Evolutionary conservation across 2,888 invertebrate genomes (phyloP), one percentile per base, ranked within the genome.

Genomic region (Drosophila recens): DNA sequence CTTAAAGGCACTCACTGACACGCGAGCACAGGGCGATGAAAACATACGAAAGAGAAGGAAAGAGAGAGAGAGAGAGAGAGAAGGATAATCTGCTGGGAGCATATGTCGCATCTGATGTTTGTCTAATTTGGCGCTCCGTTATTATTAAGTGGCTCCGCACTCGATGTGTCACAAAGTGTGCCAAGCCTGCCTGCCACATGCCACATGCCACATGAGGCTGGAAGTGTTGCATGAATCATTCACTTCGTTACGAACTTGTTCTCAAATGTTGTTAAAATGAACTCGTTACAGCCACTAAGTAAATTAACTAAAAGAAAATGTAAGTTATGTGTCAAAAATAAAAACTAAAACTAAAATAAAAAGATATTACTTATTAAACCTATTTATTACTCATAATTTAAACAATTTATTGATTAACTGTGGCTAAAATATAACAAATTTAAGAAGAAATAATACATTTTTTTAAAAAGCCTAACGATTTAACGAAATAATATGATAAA

Each of bases 101-200:
- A 67, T 73, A 46, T 63, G 59, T 67, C 70, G 57, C 79, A 75
- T 64, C 62, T 78, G 79, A 72, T 79, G 72, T 72, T 77, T 75
- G 75, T 45, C 79, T 79, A 75, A 75, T 78, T 78, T 75, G 68
- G 38, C 65, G 69, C 59, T 73, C 27, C 65, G 69, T 63, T 78
- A 78, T 78, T 76, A 76, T 76, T 76, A 78, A 76, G 78, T 73
- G 78, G 65, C 73, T 53, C 40, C 67, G 56, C 65, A 53, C 53
- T 65, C 45, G 53, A 65, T 70, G 52, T 59, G 74, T 23, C 72
- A 67, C 56, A 62, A 30, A 36, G 11, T 64, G 52, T 34, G 53
- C 6, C 51, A 59, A 38, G 23, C 11, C 15, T 17, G 42, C 10
- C 43, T 17, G 43, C 43, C 11, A 34, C 34, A 34, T 42, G 42